Evolutionary conservation across 2,797 vertebrate genomes (phyloP).

Genomic region (Kryptolebias ocellatus): DNA sequence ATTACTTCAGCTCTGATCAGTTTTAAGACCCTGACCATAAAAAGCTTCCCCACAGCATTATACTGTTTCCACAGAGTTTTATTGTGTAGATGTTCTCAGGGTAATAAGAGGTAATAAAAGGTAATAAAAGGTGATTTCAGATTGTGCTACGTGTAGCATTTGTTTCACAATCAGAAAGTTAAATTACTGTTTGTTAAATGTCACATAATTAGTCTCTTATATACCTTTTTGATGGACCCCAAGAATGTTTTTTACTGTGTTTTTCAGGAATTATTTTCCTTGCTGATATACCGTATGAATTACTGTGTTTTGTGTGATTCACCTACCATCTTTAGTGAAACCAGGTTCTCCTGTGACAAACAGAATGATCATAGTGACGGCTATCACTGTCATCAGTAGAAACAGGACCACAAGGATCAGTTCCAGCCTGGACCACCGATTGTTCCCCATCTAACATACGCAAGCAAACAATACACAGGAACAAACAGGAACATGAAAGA

Average conservation of each 20-base stretch:
- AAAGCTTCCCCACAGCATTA: neutral
- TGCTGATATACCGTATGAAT: no score
- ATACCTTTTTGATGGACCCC: neutral
- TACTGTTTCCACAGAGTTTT: neutral
- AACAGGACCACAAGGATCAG: constrained; percentile 83
- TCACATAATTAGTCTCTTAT: neutral
- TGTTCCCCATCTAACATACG: constrained; percentile 85
- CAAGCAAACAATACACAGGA: neutral
- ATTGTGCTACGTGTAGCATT: no score
- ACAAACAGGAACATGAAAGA: constrained; percentile 14
- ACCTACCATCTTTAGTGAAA: constrained; percentile 58
- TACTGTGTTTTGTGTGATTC: neutral
- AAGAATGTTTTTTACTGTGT: no score
- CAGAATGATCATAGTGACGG: constrained; percentile 79
- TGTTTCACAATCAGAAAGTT: no score
- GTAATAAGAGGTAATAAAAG: neutral
- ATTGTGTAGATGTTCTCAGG: neutral
- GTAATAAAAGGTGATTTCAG: no score
- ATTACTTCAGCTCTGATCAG: no score
- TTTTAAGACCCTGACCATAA: neutral
- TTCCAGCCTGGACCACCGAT: constrained; percentile 82
- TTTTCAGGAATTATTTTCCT: no score
- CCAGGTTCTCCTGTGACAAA: constrained; percentile 72
- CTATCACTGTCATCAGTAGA: constrained; percentile 64
- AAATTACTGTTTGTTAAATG: no score